Evolutionary conservation across 2,888 invertebrate species (phyloP).

Genomic region (Ferrisia virgata): DNA sequence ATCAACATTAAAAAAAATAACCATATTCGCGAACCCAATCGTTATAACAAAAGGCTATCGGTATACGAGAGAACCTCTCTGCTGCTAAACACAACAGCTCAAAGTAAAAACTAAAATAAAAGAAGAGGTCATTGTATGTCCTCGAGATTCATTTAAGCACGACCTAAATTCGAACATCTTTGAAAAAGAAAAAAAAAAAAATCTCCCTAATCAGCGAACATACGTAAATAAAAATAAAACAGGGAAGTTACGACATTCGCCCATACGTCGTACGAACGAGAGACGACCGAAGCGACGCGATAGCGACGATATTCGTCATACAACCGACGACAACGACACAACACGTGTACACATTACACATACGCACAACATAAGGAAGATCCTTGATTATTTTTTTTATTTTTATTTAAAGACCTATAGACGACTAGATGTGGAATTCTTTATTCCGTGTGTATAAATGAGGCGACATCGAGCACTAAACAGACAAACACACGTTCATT

Average conservation of each 20-base stretch:
- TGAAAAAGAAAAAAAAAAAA: too few species aligned
- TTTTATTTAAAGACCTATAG: too few species aligned
- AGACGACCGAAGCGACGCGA: too few species aligned
- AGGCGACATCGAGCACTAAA: not conserved
- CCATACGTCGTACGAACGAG: too few species aligned
- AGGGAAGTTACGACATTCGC: conserved; percentile 21
- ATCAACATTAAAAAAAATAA: too few species aligned
- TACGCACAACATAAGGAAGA: not conserved
- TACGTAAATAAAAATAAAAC: not conserved
- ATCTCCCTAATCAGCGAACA: not conserved
- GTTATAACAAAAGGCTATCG: too few species aligned
- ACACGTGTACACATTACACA: too few species aligned
- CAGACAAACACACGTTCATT: not conserved
- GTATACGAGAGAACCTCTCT: too few species aligned
- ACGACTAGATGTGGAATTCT: conserved; percentile 28
- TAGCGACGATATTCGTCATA: too few species aligned
- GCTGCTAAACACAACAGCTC: too few species aligned
- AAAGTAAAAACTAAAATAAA: not conserved
- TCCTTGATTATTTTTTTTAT: conserved; percentile 23
- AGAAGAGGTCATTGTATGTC: not conserved
- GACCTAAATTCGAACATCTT: not conserved
- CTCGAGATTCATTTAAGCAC: not conserved
- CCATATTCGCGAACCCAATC: too few species aligned
- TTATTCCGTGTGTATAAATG: not conserved
- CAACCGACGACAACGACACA: not conserved